These are phyloP conservation scores for Carcinoscorpius rotundicauda DNA, from an alignment of 1,140 invertebrate species.

Conservation along the genomic window DNA sequence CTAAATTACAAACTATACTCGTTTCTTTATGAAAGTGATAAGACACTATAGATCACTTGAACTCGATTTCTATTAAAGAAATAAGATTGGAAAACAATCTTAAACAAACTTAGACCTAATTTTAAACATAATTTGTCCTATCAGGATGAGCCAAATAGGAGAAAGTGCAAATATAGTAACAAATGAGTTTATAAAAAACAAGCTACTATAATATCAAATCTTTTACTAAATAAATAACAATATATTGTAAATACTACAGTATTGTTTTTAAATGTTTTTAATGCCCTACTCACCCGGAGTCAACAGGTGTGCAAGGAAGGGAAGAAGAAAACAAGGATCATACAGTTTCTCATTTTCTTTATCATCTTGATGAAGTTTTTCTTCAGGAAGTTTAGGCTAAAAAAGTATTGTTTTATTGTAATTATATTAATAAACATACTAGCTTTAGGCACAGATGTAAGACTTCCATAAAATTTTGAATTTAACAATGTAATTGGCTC, in stretches of 20 bases:
- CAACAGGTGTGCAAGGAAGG: conserved; percentile 49
- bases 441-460: too few relatives aligned
- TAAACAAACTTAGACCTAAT: too few relatives aligned
- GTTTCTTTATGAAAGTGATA: too few relatives aligned
- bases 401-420: background rate
- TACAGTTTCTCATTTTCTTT: conserved; percentile 37
- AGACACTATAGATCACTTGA: too few relatives aligned
- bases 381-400: conserved; percentile 1
- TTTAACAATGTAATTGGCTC: too few relatives aligned
- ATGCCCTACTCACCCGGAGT: conserved; percentile 31
- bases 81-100: too few relatives aligned
- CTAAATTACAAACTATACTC: too few relatives aligned
- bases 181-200: background rate
- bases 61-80: too few relatives aligned
- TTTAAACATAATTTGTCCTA: too few relatives aligned
- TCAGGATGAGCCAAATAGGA: too few relatives aligned
- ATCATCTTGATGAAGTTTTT: conserved; percentile 5
- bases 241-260: background rate
- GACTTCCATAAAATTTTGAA: too few relatives aligned
- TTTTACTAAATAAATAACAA: conserved; percentile 1
- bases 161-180: background rate
- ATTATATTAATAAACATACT: too few relatives aligned
- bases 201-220: background rate
- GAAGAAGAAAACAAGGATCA: conserved; percentile 57
- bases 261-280: background rate